Percentiles rank a stretch among this genome's conserved stretches.
phyloP scores from a whole-genome alignment of 2,113 vertebrate species.

The Alouatta palliata region DNA sequence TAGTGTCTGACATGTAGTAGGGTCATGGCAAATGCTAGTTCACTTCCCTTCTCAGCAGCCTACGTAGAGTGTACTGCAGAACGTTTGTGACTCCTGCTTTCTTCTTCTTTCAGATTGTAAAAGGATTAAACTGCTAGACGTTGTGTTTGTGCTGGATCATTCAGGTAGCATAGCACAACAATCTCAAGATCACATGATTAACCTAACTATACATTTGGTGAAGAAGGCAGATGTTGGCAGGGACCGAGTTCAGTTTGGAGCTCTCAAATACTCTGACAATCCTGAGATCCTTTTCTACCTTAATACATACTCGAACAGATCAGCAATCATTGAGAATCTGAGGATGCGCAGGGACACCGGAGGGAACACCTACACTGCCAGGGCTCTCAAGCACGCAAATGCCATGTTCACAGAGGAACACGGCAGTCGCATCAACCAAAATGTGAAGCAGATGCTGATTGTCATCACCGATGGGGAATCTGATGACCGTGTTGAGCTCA shows the following conservation, averaged over 20 bases:
- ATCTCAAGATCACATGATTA: slow-evolving; percentile 74
- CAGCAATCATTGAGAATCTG: slow-evolving; percentile 54
- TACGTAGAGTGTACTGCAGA: too few species aligned
- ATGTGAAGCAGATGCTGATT: slow-evolving; percentile 79
- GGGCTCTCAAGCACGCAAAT: slow-evolving; percentile 65
- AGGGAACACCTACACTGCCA: slow-evolving; percentile 51
- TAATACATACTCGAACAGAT: slow-evolving; percentile 26
- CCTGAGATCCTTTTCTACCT: slow-evolving; percentile 76
- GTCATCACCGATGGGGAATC: slow-evolving; percentile 79
- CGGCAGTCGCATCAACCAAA: slow-evolving; percentile 67
- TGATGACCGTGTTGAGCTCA: slow-evolving; percentile 41
- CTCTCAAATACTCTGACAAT: slow-evolving; percentile 72
- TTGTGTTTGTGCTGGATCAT: slow-evolving; percentile 83
- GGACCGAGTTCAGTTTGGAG: slow-evolving; percentile 80
- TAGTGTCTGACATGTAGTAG: not conserved
- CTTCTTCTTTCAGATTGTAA: slow-evolving; percentile 77
- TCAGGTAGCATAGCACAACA: slow-evolving; percentile 61
- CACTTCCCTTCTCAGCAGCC: not conserved
- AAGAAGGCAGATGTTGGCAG: slow-evolving; percentile 77
- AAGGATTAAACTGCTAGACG: slow-evolving; percentile 75
- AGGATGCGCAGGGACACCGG: not conserved
- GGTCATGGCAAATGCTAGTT: not conserved
- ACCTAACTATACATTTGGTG: slow-evolving; percentile 78
- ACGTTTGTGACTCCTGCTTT: not conserved
- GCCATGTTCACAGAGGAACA: slow-evolving; percentile 64